Base-by-base conservation (phyloP, 2,888 invertebrate species). In the Fragum fragum region DNA sequence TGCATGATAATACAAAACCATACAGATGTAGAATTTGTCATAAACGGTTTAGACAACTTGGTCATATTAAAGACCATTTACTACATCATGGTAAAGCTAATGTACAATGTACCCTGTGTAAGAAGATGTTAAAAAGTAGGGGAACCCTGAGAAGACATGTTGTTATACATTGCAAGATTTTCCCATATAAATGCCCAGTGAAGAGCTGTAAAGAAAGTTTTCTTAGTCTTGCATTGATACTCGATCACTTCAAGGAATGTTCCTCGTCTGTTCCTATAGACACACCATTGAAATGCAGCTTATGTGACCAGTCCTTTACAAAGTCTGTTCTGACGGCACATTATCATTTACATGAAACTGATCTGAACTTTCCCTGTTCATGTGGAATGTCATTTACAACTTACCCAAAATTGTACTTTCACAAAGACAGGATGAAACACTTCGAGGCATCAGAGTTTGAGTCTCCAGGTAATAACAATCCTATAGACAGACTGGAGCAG, bases 1-100 rank as follows among this genome's bases (percentile, higher is more conserved):
- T 77, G n/a, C 87, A 87, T 55, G 29, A 66, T 0, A 55, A 84
- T 42, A 23, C 18, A 2, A 66, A 72, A 28, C 84, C 84, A n/a
- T 84, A 78, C 39, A 66, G 42, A 26, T 84, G 84, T 55, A 28
- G 78, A 28, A 53, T 84, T 11, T 84, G 84, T 73, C 9, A 29
- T 9, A 84, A 78, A 29, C 52, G 42, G n/a, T 84, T 61, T 66
- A 57, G 76, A 57, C 84, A 84, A 61, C 39, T 78, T 6, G 80
- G 66, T 6, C 84, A 84, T 36, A 32, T 84, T 1, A 74, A 61
- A n/a, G 81, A 80, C 21, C 84, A 84, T 72, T 53, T 84, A 32
- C 29, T 74, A 0, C 59, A 76, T n/a, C 83, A 83, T 68, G 71
- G 75, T 1, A 72, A 29, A 26, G 28, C 52, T 18, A 42, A 32